Percentiles rank a stretch among this genome's conserved stretches.
These are phyloP conservation scores for Tortrix viridana DNA, from an alignment of 2,888 invertebrate species.

Conservation along the genomic window DNA sequence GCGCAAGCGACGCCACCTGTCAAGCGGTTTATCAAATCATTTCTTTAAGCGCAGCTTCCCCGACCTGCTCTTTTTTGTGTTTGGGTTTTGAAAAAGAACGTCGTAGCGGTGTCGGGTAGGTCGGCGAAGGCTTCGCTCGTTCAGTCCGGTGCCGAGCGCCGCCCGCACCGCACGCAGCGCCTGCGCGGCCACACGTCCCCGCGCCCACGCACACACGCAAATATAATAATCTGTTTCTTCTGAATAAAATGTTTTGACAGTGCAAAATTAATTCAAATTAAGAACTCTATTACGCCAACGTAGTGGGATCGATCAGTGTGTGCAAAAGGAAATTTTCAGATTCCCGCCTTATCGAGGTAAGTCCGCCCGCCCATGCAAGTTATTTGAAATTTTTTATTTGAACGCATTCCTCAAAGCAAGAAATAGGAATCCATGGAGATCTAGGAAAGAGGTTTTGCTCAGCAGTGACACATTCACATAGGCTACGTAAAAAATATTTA, in stretches of 20 bases:
- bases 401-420: background rate
- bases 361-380: slow-evolving; percentile 40
- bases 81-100: slow-evolving; percentile 73
- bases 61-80: slow-evolving; percentile 74
- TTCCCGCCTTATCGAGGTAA: slow-evolving; percentile 61
- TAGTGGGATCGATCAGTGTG: slow-evolving; percentile 64
- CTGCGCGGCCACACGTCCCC: slow-evolving; percentile 48
- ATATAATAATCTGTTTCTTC: slow-evolving; percentile 34
- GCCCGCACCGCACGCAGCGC: slow-evolving; percentile 63
- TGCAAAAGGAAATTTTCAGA: slow-evolving; percentile 55
- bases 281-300: slow-evolving; percentile 37
- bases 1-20: slow-evolving; percentile 76
- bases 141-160: slow-evolving; percentile 82
- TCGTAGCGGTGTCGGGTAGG: slow-evolving; percentile 79
- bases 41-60: slow-evolving; percentile 80
- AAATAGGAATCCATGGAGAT: no score
- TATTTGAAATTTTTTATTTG: background rate
- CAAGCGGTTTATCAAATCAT: slow-evolving; percentile 82
- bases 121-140: slow-evolving; percentile 76
- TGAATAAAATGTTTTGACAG: slow-evolving; percentile 30
- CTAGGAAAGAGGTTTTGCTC: no score
- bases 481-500: no score
- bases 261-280: slow-evolving; percentile 46
- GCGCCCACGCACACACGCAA: slow-evolving; percentile 61
- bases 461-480: no score